Conservation (phyloP, 2,888 invertebrate genomes). For the Epinotia ramella region DNA sequence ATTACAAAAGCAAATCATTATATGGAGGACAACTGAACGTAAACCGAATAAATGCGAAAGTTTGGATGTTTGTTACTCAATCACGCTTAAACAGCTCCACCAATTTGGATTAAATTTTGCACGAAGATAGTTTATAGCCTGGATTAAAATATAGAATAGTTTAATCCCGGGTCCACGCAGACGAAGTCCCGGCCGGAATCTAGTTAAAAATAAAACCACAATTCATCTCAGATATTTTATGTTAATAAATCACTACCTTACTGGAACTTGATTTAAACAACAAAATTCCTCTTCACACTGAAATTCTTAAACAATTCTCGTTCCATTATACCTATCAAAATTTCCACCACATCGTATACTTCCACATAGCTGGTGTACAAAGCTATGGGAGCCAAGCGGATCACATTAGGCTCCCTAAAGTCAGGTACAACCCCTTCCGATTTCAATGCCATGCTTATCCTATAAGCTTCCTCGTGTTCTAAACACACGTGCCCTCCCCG, state of each 20-base stretch:
- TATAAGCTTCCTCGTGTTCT: conserved; percentile 71
- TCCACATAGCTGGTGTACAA: conserved; percentile 72
- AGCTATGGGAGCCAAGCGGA: conserved; percentile 69
- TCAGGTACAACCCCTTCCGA: conserved; percentile 66
- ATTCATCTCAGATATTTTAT: background rate
- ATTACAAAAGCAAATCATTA: no score
- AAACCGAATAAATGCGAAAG: no score
- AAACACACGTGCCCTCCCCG: conserved; percentile 74
- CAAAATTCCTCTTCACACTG: conserved; percentile 57
- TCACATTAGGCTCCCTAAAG: conserved; percentile 71
- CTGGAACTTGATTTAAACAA: conserved; percentile 55
- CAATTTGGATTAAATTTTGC: no score
- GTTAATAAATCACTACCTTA: background rate
- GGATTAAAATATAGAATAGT: no score
- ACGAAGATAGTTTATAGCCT: no score
- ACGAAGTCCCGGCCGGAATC: no score
- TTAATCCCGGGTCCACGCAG: no score
- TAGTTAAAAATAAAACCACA: background rate
- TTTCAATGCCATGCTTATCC: conserved; percentile 69
- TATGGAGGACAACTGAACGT: no score
- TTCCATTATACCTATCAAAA: conserved; percentile 64
- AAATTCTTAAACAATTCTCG: conserved; percentile 62
- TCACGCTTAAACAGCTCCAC: no score
- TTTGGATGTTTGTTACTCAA: no score
- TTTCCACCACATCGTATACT: conserved; percentile 67